Base-by-base conservation (phyloP, 2,888 invertebrate genomes). In the Syritta pipiens region DNA sequence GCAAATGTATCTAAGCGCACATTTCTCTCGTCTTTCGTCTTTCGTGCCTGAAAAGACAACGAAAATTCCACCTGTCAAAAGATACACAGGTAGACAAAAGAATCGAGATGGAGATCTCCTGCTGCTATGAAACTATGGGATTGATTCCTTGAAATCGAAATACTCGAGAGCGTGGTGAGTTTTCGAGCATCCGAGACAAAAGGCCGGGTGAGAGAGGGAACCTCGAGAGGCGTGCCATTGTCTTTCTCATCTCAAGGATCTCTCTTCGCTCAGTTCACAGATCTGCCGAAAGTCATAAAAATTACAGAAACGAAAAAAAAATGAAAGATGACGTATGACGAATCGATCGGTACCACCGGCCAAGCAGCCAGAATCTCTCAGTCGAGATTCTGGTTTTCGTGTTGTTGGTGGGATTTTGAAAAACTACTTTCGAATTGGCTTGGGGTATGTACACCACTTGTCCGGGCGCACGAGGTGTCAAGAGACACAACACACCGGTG, bases 341-440 rank as follows among this genome's bases (percentile, higher is more conserved):
- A 79, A 79, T 79, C 57, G 79, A 74, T 79, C 60, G 51, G 67
- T 60, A 79, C 67, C 74, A 74, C 74, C 55, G 44, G 7, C 72
- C 59, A 40, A 44, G 49, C 68, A 26, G 57, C 49, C 51, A 77
- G 63, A 77, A 57, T 69, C 44, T 48, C 22, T 35, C 7, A 40
- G 57, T 44, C 37, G 49, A 51, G 35, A 63, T 63, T 30, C 59
- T 69, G 37, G 69, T 69, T 69, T 60, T 26, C 24, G 12, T 44
- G 42, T 49, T 19, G 40, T 28, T 19, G 40, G 20, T 28, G 51
- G 40, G 46, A 48, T 63, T 37, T 65, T 42, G 20, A 14, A 32
- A 82, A 82, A 82, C 74, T 77, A 82, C 77, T 72, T 81, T 82
- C 82, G 68, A 82, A 82, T 82, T 82, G 81, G 81, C 77, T 68